Base-by-base conservation (phyloP, 2,888 invertebrate species). In the Scaptomyza polygonia region DNA sequence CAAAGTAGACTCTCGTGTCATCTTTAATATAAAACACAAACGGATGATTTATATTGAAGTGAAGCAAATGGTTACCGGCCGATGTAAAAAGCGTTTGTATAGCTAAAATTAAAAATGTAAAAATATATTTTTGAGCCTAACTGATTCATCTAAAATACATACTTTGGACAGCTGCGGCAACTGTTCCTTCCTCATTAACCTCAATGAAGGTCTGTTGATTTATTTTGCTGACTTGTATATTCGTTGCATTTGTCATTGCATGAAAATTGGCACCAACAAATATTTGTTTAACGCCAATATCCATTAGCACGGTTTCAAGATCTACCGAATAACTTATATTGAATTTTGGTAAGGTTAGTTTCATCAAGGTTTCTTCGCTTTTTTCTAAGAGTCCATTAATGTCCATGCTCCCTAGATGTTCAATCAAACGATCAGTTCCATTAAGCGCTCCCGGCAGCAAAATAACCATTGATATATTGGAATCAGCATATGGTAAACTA, bases 1-100 rank as follows among this genome's bases (percentile, higher is more conserved):
- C 16, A 27, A 55, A 55, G 18, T 51, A 56, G 42, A 63, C 56
- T 25, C 16, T 42, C 1, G 3, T 53, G 0, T 14, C 18, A 11
- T 63, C 62, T 42, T 30, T 61, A 11, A 72, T 44, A 34, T 51
- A 39, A 27, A 68, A 72, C 25, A 59, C 58, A 59, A 72, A 72
- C 1, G 59, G 53, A 25, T n/a, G 45, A 53, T 72, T 56, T 6
- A 72, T 29, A 8, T 45, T 14, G 5, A 21, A 0, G 1, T 21
- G 1, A 21, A 21, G n/a, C n/a, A n/a, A n/a, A n/a, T n/a, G n/a
- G n/a, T n/a, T n/a, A n/a, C n/a, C n/a, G n/a, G n/a, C n/a, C n/a
- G n/a, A n/a, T n/a, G n/a, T n/a, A n/a, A n/a, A n/a, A n/a, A n/a
- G n/a, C n/a, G n/a, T n/a, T n/a, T n/a, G n/a, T n/a, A n/a, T 21